Evolutionary conservation across 1,140 invertebrate genomes (phyloP), one percentile per base, ranked within the genome.

Genomic region (Himalopsyche phryganea): DNA sequence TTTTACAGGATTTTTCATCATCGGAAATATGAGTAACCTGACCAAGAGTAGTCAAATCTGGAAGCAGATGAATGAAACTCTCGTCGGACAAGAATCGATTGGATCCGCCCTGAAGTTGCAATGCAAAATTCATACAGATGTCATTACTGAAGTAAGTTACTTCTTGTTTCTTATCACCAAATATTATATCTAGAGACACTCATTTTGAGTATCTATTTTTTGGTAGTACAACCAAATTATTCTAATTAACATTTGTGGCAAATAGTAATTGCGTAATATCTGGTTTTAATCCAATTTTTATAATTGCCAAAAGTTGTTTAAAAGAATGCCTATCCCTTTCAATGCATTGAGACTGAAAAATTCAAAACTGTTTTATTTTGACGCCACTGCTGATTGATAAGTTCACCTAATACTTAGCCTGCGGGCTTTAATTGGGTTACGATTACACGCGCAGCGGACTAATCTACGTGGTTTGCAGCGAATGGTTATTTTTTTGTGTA

Each of bases 11-110:
- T 75, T 84, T 13, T 83, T 80, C 58, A 78, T 83, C 11, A 74
- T 81, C 48, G 83, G 89, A 20, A 90, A 92, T 71, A 83, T 90
- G 63, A 67, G 80, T 1, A 76, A 81, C 17, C 66, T 91, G 7
- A 69, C 70, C 50, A 52, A 51, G 7, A 74, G 76, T 50, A 78
- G 74, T 36, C 60, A 72, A 44, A 66, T 83, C 7, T 86, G 84
- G 84, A 66, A 58, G 1, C 69, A 77, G 53, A 80, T 86, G 18
- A 69, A 73, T 6, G 55, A 58, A 7, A 75, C 74, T 13, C 66
- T 84, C 9, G 65, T 71, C 56, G 60, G 69, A 14, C 69, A 76
- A 50, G 62, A 70, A 1, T 68, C 74, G 0, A 58, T 83, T 40
- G 81, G 81, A 10, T 48, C 67, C 2, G 52, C 56, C 19, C 51